Conservation (phyloP, 2,888 invertebrate species). For the Stenichneumon culpator region DNA sequence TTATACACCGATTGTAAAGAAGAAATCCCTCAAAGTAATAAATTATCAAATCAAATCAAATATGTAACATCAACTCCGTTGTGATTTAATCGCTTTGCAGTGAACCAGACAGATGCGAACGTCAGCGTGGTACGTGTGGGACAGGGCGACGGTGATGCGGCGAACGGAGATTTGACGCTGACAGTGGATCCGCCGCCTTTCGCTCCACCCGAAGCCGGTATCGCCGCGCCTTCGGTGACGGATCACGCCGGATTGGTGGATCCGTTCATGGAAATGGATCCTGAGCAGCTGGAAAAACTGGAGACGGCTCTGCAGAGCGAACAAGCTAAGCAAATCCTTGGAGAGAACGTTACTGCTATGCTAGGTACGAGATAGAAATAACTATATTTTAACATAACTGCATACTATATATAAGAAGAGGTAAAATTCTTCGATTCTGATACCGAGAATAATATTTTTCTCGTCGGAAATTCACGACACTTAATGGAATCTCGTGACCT, state of each 20-base stretch:
- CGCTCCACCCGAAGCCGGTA: conserved; percentile 67
- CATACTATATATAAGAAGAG: too few relatives aligned
- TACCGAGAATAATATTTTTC: too few relatives aligned
- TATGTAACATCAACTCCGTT: too few relatives aligned
- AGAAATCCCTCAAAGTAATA: too few relatives aligned
- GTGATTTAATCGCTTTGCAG: conserved; percentile 65
- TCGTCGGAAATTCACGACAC: too few relatives aligned
- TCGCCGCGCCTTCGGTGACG: conserved; percentile 48
- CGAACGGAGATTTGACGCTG: conserved; percentile 80
- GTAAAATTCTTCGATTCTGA: too few relatives aligned
- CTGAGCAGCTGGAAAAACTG: conserved; percentile 86
- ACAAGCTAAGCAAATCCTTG: conserved; percentile 86
- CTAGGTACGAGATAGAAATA: conserved; percentile 78
- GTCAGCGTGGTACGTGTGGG: conserved; percentile 84
- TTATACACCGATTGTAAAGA: too few relatives aligned
- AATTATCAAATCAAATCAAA: neutral
- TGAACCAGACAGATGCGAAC: conserved; percentile 82
- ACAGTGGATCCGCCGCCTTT: conserved; percentile 82
- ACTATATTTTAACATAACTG: neutral
- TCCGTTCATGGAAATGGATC: conserved; percentile 86
- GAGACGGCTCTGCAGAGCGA: conserved; percentile 86
- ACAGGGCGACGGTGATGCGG: conserved; percentile 79
- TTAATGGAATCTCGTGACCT: neutral
- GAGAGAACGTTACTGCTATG: conserved; percentile 85
- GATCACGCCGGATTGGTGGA: conserved; percentile 81